phyloP scores from a whole-genome alignment of 2,888 invertebrate species.

The Sycophila texana region DNA sequence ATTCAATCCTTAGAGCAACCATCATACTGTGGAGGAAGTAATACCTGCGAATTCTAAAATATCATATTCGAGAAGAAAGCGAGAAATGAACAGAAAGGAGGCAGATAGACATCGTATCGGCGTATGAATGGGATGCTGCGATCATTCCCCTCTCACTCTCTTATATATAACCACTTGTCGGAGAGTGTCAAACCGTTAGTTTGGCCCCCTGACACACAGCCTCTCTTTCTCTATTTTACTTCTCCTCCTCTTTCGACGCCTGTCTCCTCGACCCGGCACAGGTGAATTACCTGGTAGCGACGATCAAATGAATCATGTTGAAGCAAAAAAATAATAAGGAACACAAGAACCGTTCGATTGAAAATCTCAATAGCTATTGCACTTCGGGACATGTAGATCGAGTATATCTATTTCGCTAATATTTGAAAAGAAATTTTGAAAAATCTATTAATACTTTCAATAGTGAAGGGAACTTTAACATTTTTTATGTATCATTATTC shows the following conservation, averaged over 20 bases:
- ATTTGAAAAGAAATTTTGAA: too few relatives aligned
- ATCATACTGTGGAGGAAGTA: too few relatives aligned
- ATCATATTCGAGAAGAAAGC: background rate
- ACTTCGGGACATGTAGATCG: too few relatives aligned
- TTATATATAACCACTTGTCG: conserved; percentile 19
- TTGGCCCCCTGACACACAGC: conserved; percentile 73
- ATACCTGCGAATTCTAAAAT: too few relatives aligned
- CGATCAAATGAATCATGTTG: background rate
- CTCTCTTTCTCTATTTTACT: conserved; percentile 46
- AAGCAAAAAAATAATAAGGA: conserved; percentile 13
- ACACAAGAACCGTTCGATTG: background rate
- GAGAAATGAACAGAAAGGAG: background rate
- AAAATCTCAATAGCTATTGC: too few relatives aligned
- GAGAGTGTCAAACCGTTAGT: conserved; percentile 68
- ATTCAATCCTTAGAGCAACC: too few relatives aligned
- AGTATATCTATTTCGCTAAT: too few relatives aligned
- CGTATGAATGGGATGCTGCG: conserved; percentile 60
- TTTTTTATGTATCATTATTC: too few relatives aligned
- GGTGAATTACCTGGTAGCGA: background rate
- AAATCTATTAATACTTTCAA: too few relatives aligned
- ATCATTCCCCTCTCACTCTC: conserved; percentile 11
- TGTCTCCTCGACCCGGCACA: background rate
- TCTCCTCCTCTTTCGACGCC: conserved; percentile 42
- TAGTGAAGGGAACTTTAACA: too few relatives aligned
- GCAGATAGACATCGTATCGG: conserved; percentile 50